Evolutionary conservation across 2,888 invertebrate genomes (phyloP).

Genomic region (Drosophila paramelanica): DNA sequence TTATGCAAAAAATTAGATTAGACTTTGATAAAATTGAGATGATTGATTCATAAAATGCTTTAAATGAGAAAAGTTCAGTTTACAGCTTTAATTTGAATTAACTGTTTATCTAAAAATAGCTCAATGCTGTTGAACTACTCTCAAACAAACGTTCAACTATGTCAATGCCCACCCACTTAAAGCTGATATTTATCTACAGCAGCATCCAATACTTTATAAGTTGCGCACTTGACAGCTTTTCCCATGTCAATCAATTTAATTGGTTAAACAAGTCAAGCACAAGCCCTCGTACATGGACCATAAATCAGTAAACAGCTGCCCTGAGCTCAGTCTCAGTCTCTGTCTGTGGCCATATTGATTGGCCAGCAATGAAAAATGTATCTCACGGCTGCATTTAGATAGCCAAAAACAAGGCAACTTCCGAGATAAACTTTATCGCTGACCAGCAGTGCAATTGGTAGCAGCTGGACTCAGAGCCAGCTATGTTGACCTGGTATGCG

Average conservation of each 20-base stretch:
- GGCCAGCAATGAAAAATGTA: constrained; percentile 53
- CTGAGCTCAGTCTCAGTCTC: constrained; percentile 18
- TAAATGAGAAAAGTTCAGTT: no score
- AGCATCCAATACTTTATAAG: not conserved
- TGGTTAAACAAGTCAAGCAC: constrained; percentile 63
- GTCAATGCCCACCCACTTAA: not conserved
- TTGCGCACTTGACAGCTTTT: constrained; percentile 75
- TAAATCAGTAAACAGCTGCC: constrained; percentile 74
- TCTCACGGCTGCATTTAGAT: constrained; percentile 60
- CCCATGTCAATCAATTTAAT: constrained; percentile 82
- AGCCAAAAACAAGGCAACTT: constrained; percentile 61
- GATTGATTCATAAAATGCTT: no score
- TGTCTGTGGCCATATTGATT: constrained; percentile 64
- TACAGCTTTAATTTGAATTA: not conserved
- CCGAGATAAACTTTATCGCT: constrained; percentile 77
- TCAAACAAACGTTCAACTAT: no score
- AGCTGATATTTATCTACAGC: not conserved
- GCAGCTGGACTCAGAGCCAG: constrained; percentile 34
- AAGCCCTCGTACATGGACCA: constrained; percentile 59
- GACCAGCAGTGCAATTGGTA: constrained; percentile 52
- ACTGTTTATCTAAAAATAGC: not conserved
- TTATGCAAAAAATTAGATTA: no score
- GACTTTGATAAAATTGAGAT: no score
- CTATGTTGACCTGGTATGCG: constrained; percentile 77
- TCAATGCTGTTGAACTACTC: not conserved